Base-by-base conservation (phyloP, 2,113 vertebrate species). In the Archocentrus centrarchus region DNA sequence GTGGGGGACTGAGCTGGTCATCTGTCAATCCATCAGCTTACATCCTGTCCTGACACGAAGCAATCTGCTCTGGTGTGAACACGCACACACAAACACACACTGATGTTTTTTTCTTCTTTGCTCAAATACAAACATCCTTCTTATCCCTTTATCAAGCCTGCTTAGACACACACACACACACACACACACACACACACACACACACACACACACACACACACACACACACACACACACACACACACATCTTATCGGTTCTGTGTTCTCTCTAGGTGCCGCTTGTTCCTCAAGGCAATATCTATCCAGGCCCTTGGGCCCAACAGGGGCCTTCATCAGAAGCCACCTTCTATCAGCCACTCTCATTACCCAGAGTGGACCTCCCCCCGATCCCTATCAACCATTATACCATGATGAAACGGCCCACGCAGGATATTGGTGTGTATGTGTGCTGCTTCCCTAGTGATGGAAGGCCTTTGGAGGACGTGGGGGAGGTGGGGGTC, bases 331-430 rank as follows among this genome's bases (percentile, higher is more conserved):
- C 68, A 68, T 77, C 80, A 83, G 87, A 64, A 83, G 59, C 84
- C 87, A 88, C 57, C 89, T 88, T 92, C 82, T 83, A 92, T 90
- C 89, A 90, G 85, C 83, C 88, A 86, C 88, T 90, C 87, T 93
- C 91, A 95, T 94, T 95, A 93, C 79, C 91, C 86, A 82, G 87
- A 91, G 89, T 90, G 89, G 91, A 90, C 88, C 90, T 35, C 88
- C 92, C 91, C 86, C 84, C 24, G 91, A 93, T 93, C 86, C 73
- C 89, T 91, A 95, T 94, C 93, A 88, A 57, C 82, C 77, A 82
- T 79, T 87, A 75, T 62, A 80, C 81, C 75, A 47, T 84, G 84
- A 92, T 91, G 80, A 91, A 90, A 91, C 77, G n/a, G 78, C 86
- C 87, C 20, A 35, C 77, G 64, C 89, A 88, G 92, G 92, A 94